Base-by-base conservation (phyloP, 2,888 invertebrate species). In the Boloria selene region DNA sequence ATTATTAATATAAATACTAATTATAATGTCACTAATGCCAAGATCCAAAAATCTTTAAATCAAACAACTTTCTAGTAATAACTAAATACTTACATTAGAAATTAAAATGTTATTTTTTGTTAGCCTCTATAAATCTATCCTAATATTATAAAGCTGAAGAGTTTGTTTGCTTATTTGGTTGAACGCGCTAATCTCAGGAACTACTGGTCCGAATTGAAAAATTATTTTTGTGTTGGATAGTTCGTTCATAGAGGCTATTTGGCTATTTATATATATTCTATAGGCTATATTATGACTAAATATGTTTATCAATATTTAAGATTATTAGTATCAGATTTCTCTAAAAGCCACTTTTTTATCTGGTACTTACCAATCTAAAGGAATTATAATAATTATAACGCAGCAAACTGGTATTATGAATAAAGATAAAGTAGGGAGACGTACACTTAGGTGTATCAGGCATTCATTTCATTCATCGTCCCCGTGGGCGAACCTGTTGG, bases 401-500 rank as follows among this genome's bases (percentile, higher is more conserved):
- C 51, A 61, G 52, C 50, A 52, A 60, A 61, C 61, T 44, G 44
- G 50, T 61, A 59, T 50, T 17, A 38, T 59, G 59, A 59, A 59
- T 59, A 59, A 42, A 22, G 55, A 49, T 50, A 47, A 22, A 22
- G 22, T 45, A 18, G 45, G n/a, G 22, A 56, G 38, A 44, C 56
- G 7, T 58, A 56, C 50, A 49, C 50, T 50, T 45, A 26, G 51
- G 31, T 56, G 64, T 49, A 58, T 49, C 56, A 17, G 26, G 64
- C 55, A 59, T 52, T 59, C 51, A 64, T 58, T 64, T 51, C 64
- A 59, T 59, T 64, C 64, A 64, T 50, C 52, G 52, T 18, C 60
- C 51, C 60, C 47, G 69, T 69, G 63, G 69, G 69, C 66, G 66
- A 59, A 69, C 69, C 22, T 49, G 66, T 26, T 42, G 13, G 53